A percentile compares a stretch with the other conserved stretches of the same genome.
Conservation (phyloP, 2,888 invertebrate genomes). For the Arrhopalites spinosus region DNA sequence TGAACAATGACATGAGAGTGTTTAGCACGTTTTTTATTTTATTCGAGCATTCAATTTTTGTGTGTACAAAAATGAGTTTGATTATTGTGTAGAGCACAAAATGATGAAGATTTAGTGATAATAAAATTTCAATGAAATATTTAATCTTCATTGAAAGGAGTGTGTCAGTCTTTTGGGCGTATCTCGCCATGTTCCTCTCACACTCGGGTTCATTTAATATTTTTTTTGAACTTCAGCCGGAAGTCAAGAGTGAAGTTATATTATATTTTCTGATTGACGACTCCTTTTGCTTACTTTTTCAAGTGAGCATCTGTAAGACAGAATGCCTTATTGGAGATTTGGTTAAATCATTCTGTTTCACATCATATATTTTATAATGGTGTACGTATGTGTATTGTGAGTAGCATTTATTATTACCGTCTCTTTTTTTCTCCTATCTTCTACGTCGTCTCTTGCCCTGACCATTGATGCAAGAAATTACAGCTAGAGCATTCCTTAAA, state of each 20-base stretch:
- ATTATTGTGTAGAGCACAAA: conserved; percentile 7
- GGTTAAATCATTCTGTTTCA: too few species aligned
- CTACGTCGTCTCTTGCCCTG: background rate
- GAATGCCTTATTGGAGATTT: too few species aligned
- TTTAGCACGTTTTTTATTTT: too few species aligned
- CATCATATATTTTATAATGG: background rate
- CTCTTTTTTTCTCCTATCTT: background rate
- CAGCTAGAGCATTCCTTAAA: background rate
- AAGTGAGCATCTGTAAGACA: background rate
- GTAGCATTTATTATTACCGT: background rate
- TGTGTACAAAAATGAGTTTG: conserved; percentile 4
- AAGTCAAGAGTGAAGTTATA: background rate
- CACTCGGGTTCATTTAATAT: conserved; percentile 24
- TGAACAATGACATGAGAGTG: background rate
- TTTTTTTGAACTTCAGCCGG: conserved; percentile 36
- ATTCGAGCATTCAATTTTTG: background rate
- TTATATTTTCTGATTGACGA: background rate
- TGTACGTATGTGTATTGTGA: background rate
- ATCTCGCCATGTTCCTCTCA: conserved; percentile 1
- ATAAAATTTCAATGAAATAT: conserved; percentile 30
- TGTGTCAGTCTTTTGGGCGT: conserved; percentile 33
- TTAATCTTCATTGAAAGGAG: conserved; percentile 36
- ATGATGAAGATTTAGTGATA: conserved; percentile 40
- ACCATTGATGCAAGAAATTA: background rate
- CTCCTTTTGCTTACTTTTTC: background rate